Evolutionary conservation across 1,140 invertebrate genomes (phyloP).

Genomic region (Brachionus asplanchnoidis): DNA sequence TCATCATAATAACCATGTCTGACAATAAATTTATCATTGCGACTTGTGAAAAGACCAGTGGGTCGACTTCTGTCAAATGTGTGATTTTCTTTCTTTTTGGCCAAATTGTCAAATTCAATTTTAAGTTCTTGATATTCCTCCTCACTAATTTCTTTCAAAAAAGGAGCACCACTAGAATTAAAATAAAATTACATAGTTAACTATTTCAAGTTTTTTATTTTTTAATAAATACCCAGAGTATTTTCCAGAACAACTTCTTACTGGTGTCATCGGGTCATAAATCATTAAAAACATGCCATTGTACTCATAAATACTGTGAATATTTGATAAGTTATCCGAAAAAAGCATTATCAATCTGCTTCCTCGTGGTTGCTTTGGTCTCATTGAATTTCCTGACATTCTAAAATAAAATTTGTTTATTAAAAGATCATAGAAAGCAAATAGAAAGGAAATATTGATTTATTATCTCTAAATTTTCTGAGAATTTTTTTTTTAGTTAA

Average conservation of each 20-base stretch:
- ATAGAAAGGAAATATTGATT: no score
- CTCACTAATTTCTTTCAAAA: constrained; percentile 1
- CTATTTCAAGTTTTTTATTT: not conserved
- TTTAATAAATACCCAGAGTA: not conserved
- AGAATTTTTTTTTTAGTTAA: not conserved
- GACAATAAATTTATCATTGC: constrained; percentile 12
- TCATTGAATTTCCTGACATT: not conserved
- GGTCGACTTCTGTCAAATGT: not conserved
- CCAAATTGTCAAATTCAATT: not conserved
- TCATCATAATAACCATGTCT: not conserved
- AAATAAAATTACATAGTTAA: not conserved
- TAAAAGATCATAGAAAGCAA: no score
- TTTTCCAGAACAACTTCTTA: constrained; percentile 24
- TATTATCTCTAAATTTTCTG: no score
- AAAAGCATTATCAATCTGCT: not conserved
- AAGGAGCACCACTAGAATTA: not conserved
- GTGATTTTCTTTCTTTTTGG: constrained; percentile 2
- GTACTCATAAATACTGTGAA: not conserved
- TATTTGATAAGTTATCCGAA: constrained; percentile 17
- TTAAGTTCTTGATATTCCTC: not conserved
- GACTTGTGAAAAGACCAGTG: constrained; percentile 4
- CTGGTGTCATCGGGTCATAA: not conserved
- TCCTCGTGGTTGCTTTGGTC: not conserved
- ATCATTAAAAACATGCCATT: not conserved
- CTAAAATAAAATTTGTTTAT: not conserved